Evolutionary conservation across 2,888 invertebrate species (phyloP).

Genomic region (Platynereis dumerilii): DNA sequence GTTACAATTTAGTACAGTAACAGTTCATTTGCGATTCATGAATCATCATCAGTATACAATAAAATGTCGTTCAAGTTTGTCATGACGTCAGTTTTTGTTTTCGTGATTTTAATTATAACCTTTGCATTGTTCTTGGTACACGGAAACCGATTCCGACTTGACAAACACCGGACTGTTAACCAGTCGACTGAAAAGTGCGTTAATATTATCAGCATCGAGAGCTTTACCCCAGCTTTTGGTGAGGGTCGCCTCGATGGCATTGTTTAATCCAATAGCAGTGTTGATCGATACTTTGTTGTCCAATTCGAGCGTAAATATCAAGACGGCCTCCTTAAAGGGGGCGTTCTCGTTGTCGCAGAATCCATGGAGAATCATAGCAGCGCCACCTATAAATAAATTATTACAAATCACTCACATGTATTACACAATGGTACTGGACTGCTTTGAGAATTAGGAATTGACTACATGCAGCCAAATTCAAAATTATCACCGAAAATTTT

Average conservation of each 20-base stretch:
- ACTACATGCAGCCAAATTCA: too few relatives aligned
- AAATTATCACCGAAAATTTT: too few relatives aligned
- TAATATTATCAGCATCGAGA: conserved; percentile 10
- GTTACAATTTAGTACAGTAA: too few relatives aligned
- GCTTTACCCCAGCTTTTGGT: conserved; percentile 5
- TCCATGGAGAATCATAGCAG: conserved; percentile 51
- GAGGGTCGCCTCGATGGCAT: conserved; percentile 6
- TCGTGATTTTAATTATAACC: too few relatives aligned
- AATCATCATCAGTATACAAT: too few relatives aligned
- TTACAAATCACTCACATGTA: too few relatives aligned
- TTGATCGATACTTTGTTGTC: neutral
- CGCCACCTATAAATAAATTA: conserved; percentile 27
- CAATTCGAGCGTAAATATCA: conserved; percentile 44
- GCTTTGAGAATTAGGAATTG: too few relatives aligned
- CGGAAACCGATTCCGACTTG: conserved; percentile 1
- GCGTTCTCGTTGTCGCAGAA: conserved; percentile 58
- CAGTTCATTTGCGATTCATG: too few relatives aligned
- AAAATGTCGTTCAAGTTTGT: too few relatives aligned
- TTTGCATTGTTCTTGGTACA: neutral
- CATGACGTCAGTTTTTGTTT: too few relatives aligned
- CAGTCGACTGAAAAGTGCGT: conserved; percentile 9
- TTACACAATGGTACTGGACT: too few relatives aligned
- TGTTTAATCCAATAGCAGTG: neutral
- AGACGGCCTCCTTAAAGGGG: conserved; percentile 49
- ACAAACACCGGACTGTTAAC: conserved; percentile 10